phyloP scores from a whole-genome alignment of 1,140 invertebrate genomes.

The Neodiprion lecontei region DNA sequence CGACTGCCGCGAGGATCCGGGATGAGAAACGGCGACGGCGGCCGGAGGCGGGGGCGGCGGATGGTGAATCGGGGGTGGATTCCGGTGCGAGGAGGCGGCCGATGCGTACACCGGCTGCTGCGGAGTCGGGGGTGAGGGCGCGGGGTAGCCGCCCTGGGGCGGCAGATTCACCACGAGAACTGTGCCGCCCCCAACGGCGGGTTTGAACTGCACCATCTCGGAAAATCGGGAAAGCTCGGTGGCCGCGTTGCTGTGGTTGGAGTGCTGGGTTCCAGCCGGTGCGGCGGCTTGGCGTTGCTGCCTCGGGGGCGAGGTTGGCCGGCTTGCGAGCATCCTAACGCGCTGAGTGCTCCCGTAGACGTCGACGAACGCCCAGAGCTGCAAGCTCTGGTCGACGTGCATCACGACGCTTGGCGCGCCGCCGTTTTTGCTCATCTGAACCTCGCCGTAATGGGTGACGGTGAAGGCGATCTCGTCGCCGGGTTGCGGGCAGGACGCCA shows the following conservation, averaged over 20 bases:
- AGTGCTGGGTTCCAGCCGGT: constrained; percentile 44
- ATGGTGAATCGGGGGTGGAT: constrained; percentile 24
- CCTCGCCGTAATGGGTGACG: constrained; percentile 84
- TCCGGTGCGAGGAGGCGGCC: constrained; percentile 31
- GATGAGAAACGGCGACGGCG: constrained; percentile 35
- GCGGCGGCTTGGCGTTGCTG: constrained; percentile 43
- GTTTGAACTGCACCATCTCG: constrained; percentile 71
- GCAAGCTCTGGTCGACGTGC: constrained; percentile 90
- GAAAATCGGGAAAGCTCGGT: constrained; percentile 59
- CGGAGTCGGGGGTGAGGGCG: constrained; percentile 48
- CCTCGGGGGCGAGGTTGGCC: constrained; percentile 51
- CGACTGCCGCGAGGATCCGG: constrained; percentile 38
- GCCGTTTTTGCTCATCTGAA: constrained; percentile 89
- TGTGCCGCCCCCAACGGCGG: constrained; percentile 69
- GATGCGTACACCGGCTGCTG: constrained; percentile 42
- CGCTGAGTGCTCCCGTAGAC: constrained; percentile 93
- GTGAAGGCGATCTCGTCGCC: constrained; percentile 93
- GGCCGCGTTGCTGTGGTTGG: constrained; percentile 50
- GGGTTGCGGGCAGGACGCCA: constrained; percentile 80
- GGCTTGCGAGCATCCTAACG: constrained; percentile 73
- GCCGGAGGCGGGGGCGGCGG: constrained; percentile 16
- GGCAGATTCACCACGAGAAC: constrained; percentile 83
- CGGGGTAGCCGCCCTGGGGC: constrained; percentile 57
- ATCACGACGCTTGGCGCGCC: constrained; percentile 82
- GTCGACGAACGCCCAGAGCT: constrained; percentile 95